Evolutionary conservation across 1,140 invertebrate species (phyloP), one percentile per base, ranked within the genome.

Genomic region (Ceratoteleas bidentatus): DNA sequence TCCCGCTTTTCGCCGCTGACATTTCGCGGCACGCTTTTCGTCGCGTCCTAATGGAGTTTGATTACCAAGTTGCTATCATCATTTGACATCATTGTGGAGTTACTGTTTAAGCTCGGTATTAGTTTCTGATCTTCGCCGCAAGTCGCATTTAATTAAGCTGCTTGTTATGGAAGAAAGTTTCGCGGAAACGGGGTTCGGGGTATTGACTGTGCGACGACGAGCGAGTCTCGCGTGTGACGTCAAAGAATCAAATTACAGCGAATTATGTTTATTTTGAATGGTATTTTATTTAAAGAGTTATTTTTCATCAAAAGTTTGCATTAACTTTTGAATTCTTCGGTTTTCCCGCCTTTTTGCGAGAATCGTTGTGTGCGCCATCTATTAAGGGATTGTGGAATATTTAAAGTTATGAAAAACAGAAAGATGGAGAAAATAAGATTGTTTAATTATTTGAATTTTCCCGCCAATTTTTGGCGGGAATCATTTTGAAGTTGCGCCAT

Each of bases 81-180:
- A 47, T 64, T 61, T 60, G 36, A 43, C 56, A 57, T 60, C 47
- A 60, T 24, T 64, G 54, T 61, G 32, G 45, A 66, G 62, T 75
- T 75, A 47, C 47, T 47, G 62, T 66, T 40, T 66, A 60, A 60
- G 24, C 72, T 60, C 10, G 6, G 56, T 61, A 66, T 66, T 66
- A 75, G 62, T 66, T 58, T 10, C 38, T 8, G 60, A 74, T 64
- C 60, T 66, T 75, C 57, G 24, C 47, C 56, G 38, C 56, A 66
- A 75, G 62, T 75, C 62, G 14, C 56, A 75, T 75, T 75, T 75
- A 75, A 75, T 75, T 75, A 75, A 60, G 62, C 36, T 32, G 32
- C 49, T 53, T 32, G 60, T 47, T 54, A 33, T 53, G 61, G 58
- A 66, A 60, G 54, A 53, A 75, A 66, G 45, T 75, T 75, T 66